These are phyloP conservation scores for Platorchestia sp. DNA, from an alignment of 1,140 invertebrate genomes.

Conservation along the genomic window DNA sequence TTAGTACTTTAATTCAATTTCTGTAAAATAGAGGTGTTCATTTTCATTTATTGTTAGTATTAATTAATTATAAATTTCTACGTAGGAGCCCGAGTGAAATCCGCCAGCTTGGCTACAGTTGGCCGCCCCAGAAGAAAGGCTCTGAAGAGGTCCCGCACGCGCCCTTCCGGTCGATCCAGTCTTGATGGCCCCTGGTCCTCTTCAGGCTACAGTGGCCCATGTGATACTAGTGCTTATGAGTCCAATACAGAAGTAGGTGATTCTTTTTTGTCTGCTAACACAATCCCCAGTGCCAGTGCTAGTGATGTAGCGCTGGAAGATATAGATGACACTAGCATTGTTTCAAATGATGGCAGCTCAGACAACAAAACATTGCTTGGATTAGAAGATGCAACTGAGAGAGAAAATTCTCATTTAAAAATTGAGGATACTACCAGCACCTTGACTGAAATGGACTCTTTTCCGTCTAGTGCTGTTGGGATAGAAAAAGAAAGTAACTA, in stretches of 20 bases:
- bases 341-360: conserved; percentile 36
- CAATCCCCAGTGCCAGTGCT: background rate
- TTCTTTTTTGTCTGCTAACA: background rate
- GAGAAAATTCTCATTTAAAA: background rate
- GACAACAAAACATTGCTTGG: conserved; percentile 31
- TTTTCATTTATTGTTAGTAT: no score
- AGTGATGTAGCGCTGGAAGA: background rate
- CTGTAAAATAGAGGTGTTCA: no score
- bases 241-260: background rate
- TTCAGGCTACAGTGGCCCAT: conserved; percentile 22
- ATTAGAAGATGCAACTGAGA: conserved; percentile 12
- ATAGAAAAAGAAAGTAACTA: background rate
- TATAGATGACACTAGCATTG: background rate
- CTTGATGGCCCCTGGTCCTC: background rate
- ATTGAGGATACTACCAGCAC: background rate
- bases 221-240: conserved; percentile 29
- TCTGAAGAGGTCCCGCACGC: background rate
- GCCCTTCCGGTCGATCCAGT: background rate
- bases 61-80: background rate
- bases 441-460: background rate
- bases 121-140: background rate
- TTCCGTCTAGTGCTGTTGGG: background rate
- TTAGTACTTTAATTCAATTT: no score
- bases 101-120: background rate
- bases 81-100: background rate